Evolutionary conservation across 2,888 invertebrate genomes (phyloP), one percentile per base, ranked within the genome.

Genomic region (Vandiemenella viatica): DNA sequence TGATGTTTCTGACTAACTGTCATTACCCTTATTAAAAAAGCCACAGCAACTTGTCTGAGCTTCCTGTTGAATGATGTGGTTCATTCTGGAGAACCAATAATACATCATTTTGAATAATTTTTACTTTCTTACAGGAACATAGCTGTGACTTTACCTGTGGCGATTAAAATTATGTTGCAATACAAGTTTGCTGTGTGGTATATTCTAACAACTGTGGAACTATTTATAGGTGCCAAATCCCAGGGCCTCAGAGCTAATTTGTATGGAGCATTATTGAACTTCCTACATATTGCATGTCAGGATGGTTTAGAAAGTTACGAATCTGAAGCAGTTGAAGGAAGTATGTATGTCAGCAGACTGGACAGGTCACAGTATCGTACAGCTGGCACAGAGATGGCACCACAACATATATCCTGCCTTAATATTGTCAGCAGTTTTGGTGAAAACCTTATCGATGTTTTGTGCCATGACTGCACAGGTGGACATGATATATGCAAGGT

Each of bases 401-500:
- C 37, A 13, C 65, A 65, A 43, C 60, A 64, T 4, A 64, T 64
- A 23, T 64, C 71, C 3, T 71, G 79, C 1, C 68, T 77, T 17
- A 76, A 79, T 54, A 75, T 80, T 0, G 72, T 90, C 19, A 71
- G 76, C 16, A 75, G 79, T 4, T 88, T 86, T 57, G 89, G 90
- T 0, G 85, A 87, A 55, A 80, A 81, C 60, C 65, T 92, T 43
- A 80, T 89, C 62, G 81, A 86, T 57, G 79, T 80, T 26, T 66
- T 92, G 46, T 89, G 90, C 57, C 79, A 86, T 47, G 92, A 93
- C 66, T 86, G 86, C 51, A 83, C 86, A 8, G 83, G 86, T 1
- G 89, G 89, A 0, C 89, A 90, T 61, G 88, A 91, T 57, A 82
- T 93, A 10, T 88, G 88, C 60, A 80, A 88, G 62, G 72, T 71